A percentile compares a stretch with the other conserved stretches of the same genome.
These are phyloP conservation scores for Etheostoma perlongum DNA, from an alignment of 2,797 vertebrate genomes.

Conservation along the genomic window DNA sequence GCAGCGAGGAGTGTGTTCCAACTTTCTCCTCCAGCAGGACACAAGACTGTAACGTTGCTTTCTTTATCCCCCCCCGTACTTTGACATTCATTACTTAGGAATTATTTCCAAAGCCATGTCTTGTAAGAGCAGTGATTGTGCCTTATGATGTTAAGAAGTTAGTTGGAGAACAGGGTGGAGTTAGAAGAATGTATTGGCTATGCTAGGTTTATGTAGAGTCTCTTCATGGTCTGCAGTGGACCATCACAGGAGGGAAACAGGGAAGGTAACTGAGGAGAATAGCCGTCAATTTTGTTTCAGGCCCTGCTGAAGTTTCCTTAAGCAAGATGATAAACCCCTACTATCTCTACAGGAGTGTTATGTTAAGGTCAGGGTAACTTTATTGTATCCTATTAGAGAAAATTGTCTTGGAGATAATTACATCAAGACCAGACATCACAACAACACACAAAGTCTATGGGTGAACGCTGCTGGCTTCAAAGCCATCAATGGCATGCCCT, in stretches of 20 bases:
- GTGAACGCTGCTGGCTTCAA: neutral
- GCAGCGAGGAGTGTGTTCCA: slow-evolving; percentile 27
- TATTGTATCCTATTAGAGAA: too few species aligned
- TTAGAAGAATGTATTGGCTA: slow-evolving; percentile 5
- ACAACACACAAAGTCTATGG: neutral
- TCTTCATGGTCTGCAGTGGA: neutral
- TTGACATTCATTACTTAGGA: slow-evolving; percentile 72
- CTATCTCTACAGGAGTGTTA: neutral
- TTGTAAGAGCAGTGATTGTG: slow-evolving; percentile 78
- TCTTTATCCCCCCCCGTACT: slow-evolving; percentile 25
- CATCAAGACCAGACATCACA: too few species aligned
- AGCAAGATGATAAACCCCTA: slow-evolving; percentile 5
- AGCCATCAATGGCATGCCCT: slow-evolving; percentile 2
- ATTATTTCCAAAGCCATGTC: slow-evolving; percentile 75
- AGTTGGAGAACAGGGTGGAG: slow-evolving; percentile 23
- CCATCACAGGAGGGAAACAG: slow-evolving; percentile 9
- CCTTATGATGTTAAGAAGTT: slow-evolving; percentile 35
- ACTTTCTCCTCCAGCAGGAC: slow-evolving; percentile 41
- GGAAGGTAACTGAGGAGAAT: neutral
- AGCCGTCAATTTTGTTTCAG: neutral
- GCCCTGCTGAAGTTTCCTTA: neutral
- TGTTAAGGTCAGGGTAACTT: too few species aligned
- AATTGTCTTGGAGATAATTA: too few species aligned
- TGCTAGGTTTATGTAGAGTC: neutral
- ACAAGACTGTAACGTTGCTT: slow-evolving; percentile 60